Evolutionary conservation across 2,113 vertebrate genomes (phyloP), one percentile per base, ranked within the genome.

Genomic region (Coregonus clupeaformis): DNA sequence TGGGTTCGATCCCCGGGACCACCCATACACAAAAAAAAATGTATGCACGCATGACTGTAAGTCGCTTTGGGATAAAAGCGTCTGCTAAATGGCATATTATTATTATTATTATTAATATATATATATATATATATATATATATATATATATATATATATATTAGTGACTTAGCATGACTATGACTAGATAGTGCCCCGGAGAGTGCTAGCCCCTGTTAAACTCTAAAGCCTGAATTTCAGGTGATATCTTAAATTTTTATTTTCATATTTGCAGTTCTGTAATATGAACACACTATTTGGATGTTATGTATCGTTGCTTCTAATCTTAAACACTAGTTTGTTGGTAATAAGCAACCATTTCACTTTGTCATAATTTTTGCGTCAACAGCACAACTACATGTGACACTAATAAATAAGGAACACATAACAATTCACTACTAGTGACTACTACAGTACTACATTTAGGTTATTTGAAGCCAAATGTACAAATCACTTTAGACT

Each of bases 231-330:
- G 68, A 71, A 69, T 70, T 36, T 75, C 65, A 24, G 7, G 71
- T 60, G 6, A 24, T 60, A 72, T 20, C 60, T 77, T n/a, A 32
- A 11, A 6, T 11, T 12, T 74, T 77, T 66, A 11, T 7, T 11
- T 75, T 77, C 29, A 14, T 73, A 32, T 73, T 72, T 76, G 69
- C 81, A 77, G 82, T 65, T 65, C 63, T 18, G 13, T 79, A 84
- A 67, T 63, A 74, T 63, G 25, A 81, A 76, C 18, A 60, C n/a
- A 2, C 18, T n/a, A 6, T 20, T 14, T 55, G 18, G 52, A 55
- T 55, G 52, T 16, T 55, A 55, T 20, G 42, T 20, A 45, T 36
- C 66, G 52, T 55, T 55, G 52, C 52, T 20, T 55, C 52, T 55
- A 16, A 14, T 55, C 4, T 55, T 55, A 55, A 18, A 55, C 20